A percentile compares a stretch with the other conserved stretches of the same genome.
These are phyloP conservation scores for Ginglymostoma cirratum DNA, from an alignment of 2,113 vertebrate species.

Conservation along the genomic window DNA sequence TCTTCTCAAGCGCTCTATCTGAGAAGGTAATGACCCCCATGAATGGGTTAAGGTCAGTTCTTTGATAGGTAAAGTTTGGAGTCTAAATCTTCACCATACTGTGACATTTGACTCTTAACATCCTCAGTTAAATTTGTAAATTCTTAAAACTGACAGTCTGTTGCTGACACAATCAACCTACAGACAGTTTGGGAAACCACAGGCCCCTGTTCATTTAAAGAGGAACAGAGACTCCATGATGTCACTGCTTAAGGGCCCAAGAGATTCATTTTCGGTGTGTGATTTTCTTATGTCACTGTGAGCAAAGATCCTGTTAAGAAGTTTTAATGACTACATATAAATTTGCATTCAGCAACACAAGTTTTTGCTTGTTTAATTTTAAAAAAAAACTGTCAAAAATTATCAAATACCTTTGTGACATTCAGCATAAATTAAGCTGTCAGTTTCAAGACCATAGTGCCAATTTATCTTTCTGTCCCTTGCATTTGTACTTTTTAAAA, in stretches of 20 bases:
- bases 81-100: neutral
- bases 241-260: too few species aligned
- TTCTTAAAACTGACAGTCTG: neutral
- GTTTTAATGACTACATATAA: too few species aligned
- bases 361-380: neutral
- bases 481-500: neutral
- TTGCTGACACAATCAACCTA: neutral
- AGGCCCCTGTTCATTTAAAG: too few species aligned
- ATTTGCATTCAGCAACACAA: too few species aligned
- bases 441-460: neutral
- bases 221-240: too few species aligned
- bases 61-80: neutral
- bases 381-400: neutral
- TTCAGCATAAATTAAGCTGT: neutral
- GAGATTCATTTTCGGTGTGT: too few species aligned
- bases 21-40: neutral
- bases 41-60: neutral
- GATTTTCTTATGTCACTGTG: too few species aligned
- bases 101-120: neutral
- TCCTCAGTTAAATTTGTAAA: neutral
- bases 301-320: too few species aligned
- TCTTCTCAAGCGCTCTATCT: neutral
- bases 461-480: neutral
- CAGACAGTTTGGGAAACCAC: too few species aligned
- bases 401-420: neutral